phyloP scores from a whole-genome alignment of 2,113 vertebrate genomes.

The Recurvirostra avosetta region DNA sequence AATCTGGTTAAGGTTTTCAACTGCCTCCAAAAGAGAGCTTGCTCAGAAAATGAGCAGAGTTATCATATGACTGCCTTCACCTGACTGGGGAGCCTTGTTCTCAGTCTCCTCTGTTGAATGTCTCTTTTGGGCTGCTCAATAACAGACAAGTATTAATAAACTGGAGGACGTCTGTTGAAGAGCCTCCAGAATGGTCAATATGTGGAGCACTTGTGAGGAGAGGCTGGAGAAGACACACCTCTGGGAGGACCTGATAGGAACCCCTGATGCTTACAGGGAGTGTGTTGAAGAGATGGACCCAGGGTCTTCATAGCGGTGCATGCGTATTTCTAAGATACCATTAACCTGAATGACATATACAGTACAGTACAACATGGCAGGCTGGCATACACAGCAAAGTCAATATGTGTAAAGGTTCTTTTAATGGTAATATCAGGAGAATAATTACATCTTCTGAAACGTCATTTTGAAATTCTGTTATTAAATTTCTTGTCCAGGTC shows the following conservation, averaged over 20 bases:
- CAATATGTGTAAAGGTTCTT: neutral
- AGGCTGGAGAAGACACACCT: neutral
- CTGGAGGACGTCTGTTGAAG: neutral
- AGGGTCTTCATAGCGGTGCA: neutral
- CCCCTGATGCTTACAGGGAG: neutral
- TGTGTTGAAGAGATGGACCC: neutral
- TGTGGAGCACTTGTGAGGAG: neutral
- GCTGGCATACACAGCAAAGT: neutral
- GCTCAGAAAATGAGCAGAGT: neutral
- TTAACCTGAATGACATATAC: neutral
- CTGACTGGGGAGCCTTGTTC: neutral
- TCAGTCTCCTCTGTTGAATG: neutral
- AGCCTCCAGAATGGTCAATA: neutral
- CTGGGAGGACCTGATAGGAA: neutral
- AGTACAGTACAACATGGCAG: too few relatives aligned
- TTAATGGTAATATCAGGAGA: neutral
- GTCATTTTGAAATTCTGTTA: neutral
- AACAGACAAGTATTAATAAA: neutral
- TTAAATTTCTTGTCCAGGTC: neutral
- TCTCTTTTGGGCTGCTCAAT: neutral
- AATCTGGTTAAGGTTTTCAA: neutral
- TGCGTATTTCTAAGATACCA: neutral
- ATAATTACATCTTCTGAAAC: neutral
- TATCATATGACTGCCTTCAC: fast-evolving
- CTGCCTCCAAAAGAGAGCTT: neutral